Percentiles rank a stretch among this genome's conserved stretches.
These are phyloP conservation scores for Acanthisitta chloris DNA, from an alignment of 2,113 vertebrate genomes.

Conservation along the genomic window DNA sequence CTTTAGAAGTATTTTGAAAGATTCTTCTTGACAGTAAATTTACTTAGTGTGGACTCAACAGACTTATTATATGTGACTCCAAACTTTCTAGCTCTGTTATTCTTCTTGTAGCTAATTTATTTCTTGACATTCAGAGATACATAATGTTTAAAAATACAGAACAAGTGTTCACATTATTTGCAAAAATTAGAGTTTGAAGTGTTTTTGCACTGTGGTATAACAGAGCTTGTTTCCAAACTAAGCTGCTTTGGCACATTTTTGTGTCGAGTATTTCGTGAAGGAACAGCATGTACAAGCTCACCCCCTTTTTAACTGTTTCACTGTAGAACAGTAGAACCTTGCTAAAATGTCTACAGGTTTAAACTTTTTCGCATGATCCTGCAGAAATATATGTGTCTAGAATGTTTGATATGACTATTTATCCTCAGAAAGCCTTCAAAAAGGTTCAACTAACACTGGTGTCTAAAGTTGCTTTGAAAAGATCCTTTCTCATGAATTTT, in stretches of 20 bases:
- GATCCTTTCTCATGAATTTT: not conserved
- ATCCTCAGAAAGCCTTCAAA: not conserved
- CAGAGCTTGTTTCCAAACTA: not conserved
- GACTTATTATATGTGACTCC: not conserved
- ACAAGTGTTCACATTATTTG: not conserved
- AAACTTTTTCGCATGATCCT: not conserved
- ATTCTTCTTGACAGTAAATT: not conserved
- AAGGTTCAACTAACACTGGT: not conserved
- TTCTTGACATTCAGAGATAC: not conserved
- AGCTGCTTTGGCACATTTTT: not conserved
- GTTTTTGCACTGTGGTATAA: not conserved
- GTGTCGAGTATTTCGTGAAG: not conserved
- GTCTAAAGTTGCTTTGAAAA: not conserved
- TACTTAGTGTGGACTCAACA: not conserved
- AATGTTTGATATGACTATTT: not conserved
- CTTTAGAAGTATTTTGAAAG: not conserved
- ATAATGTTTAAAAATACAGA: not conserved
- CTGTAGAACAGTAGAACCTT: not conserved
- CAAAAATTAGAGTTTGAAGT: not conserved
- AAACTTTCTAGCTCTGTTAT: not conserved
- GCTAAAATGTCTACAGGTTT: not conserved
- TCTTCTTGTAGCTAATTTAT: not conserved
- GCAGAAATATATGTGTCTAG: not conserved
- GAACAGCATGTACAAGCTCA: not conserved
- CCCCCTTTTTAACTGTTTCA: not conserved